These are phyloP conservation scores for Heliothis virescens DNA, from an alignment of 1,140 invertebrate genomes.

Conservation along the genomic window DNA sequence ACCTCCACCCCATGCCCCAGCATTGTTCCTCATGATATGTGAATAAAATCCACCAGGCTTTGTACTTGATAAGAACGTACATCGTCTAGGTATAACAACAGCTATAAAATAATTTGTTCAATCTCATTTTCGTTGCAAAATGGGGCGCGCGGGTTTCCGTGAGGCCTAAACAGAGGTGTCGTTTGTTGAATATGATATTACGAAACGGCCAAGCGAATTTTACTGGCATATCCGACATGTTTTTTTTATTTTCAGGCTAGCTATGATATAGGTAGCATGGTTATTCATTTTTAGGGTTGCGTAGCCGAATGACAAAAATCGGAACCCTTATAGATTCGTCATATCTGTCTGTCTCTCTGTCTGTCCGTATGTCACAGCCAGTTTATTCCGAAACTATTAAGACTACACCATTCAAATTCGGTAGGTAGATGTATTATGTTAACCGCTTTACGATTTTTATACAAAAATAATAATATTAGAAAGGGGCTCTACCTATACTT, in stretches of 20 bases:
- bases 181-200: conserved; percentile 40
- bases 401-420: no score
- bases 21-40: conserved; percentile 17
- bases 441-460: no score
- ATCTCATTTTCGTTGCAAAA: conserved; percentile 34
- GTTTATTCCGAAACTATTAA: no score
- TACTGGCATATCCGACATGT: not conserved
- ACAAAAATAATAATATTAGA: no score
- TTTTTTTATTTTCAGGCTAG: not conserved
- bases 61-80: not conserved
- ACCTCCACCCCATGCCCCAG: not conserved
- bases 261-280: not conserved
- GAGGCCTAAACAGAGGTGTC: conserved; percentile 35
- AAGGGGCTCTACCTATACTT: no score
- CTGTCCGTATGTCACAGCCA: no score
- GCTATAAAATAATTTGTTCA: conserved; percentile 37
- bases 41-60: conserved; percentile 31
- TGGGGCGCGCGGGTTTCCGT: not conserved
- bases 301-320: no score
- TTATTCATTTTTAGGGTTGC: no score
- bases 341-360: no score
- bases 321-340: no score
- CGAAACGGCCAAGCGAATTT: conserved; percentile 6
- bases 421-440: no score
- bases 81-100: conserved; percentile 22